These are phyloP conservation scores for Siniperca chuatsi DNA, from an alignment of 2,113 vertebrate genomes.

Conservation along the genomic window DNA sequence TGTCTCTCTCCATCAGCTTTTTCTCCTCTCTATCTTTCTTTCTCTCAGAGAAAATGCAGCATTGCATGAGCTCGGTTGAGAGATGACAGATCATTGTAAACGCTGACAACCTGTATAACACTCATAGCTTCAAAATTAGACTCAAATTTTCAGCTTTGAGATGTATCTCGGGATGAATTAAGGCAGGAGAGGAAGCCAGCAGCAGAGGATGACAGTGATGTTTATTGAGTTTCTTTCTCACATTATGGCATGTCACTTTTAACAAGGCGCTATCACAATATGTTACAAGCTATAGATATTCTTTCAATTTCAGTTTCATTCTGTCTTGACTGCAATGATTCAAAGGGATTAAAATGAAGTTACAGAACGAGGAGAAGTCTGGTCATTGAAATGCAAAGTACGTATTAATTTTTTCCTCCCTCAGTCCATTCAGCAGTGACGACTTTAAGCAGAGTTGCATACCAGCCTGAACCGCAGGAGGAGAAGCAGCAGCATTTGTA, in stretches of 20 bases:
- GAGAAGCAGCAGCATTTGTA: conserved; percentile 55
- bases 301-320: conserved; percentile 45
- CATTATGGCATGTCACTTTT: conserved; percentile 59
- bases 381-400: conserved; percentile 66
- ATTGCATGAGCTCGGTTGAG: conserved; percentile 38
- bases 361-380: background rate
- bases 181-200: conserved; percentile 10
- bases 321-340: conserved; percentile 26
- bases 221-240: conserved; percentile 47
- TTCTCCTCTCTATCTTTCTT: background rate
- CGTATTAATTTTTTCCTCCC: conserved; percentile 23
- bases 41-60: conserved; percentile 23
- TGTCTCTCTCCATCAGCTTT: conserved; percentile 59
- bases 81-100: conserved; percentile 61
- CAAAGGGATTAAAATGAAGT: conserved; percentile 51
- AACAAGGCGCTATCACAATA: conserved; percentile 51
- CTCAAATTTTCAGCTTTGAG: conserved; percentile 58
- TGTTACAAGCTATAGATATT: conserved; percentile 48
- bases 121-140: conserved; percentile 61
- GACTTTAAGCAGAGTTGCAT: conserved; percentile 58
- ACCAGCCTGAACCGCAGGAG: conserved; percentile 59
- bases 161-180: conserved; percentile 50
- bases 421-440: conserved; percentile 36
- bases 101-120: conserved; percentile 65
- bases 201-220: conserved; percentile 40